Percentiles rank a stretch among this genome's conserved stretches.
Conservation (phyloP, 2,113 vertebrate species). For the Pteropus alecto region DNA sequence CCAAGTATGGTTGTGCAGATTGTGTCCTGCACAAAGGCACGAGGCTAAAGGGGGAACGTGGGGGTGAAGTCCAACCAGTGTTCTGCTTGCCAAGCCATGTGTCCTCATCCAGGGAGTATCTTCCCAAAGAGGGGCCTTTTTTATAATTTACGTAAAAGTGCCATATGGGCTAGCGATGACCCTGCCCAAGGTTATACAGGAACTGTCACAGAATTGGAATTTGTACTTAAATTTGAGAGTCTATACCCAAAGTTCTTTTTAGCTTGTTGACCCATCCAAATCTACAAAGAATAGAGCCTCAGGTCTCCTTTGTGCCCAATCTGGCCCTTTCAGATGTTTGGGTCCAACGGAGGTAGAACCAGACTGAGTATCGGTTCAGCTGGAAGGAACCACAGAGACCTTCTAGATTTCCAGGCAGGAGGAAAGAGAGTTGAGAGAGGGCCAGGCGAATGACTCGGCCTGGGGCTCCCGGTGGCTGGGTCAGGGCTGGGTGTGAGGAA, state of each 20-base stretch:
- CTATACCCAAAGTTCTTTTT: neutral
- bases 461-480: neutral
- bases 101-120: neutral
- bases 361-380: neutral
- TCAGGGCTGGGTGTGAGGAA: neutral
- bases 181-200: neutral
- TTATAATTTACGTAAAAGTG: neutral
- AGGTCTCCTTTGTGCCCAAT: neutral
- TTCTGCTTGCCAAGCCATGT: neutral
- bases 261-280: neutral
- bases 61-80: neutral
- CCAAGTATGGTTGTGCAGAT: neutral
- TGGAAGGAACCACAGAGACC: neutral
- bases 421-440: neutral
- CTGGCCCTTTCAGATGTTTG: neutral
- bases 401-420: neutral
- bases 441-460: neutral
- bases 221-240: neutral
- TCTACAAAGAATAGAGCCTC: neutral
- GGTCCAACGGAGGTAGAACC: neutral
- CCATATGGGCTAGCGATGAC: neutral
- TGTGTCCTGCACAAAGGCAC: neutral
- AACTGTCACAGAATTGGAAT: neutral
- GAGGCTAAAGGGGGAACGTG: neutral
- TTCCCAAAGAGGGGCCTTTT: neutral